phyloP scores from a whole-genome alignment of 64 coral and sea anemone species.

The Catalaphyllia jardinei region DNA sequence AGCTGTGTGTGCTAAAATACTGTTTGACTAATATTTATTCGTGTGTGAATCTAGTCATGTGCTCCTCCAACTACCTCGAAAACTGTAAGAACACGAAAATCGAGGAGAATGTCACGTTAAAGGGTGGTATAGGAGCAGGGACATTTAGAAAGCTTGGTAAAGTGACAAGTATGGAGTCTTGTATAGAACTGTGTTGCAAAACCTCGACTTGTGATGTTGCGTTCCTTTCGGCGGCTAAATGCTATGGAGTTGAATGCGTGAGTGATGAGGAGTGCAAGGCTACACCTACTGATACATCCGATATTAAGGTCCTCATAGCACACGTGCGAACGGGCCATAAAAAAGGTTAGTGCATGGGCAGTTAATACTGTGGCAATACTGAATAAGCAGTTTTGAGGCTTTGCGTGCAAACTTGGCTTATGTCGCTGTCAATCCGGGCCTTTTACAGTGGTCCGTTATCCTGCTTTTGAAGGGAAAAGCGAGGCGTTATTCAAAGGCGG shows the following conservation, averaged over 20 bases:
- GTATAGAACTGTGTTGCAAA: constrained; percentile 99
- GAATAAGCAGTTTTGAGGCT: neutral
- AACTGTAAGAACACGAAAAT: constrained; percentile 95
- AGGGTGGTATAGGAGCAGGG: constrained; percentile 95
- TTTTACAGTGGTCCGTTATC: neutral
- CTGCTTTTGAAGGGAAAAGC: neutral
- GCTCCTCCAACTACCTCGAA: constrained; percentile 70
- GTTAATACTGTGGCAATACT: neutral
- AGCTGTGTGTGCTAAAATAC: constrained; percentile 17
- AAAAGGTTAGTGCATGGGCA: constrained; percentile 79
- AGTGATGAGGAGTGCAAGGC: constrained; percentile 97
- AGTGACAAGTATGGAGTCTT: constrained; percentile 97
- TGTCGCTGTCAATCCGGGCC: neutral
- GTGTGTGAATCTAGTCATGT: constrained; percentile 28
- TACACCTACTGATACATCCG: constrained; percentile 96
- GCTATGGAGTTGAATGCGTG: constrained; percentile 98
- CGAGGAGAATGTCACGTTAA: constrained; percentile 97
- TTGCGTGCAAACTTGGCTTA: neutral
- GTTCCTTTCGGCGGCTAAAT: constrained; percentile 93
- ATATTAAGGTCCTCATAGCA: constrained; percentile 95
- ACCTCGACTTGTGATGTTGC: constrained; percentile 93
- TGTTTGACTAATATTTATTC: constrained; percentile 21
- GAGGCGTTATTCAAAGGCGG: neutral
- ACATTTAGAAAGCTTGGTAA: constrained; percentile 94
- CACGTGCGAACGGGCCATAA: constrained; percentile 91